These are phyloP conservation scores for Eristalis intricaria DNA, from an alignment of 2,888 invertebrate genomes.

Conservation along the genomic window DNA sequence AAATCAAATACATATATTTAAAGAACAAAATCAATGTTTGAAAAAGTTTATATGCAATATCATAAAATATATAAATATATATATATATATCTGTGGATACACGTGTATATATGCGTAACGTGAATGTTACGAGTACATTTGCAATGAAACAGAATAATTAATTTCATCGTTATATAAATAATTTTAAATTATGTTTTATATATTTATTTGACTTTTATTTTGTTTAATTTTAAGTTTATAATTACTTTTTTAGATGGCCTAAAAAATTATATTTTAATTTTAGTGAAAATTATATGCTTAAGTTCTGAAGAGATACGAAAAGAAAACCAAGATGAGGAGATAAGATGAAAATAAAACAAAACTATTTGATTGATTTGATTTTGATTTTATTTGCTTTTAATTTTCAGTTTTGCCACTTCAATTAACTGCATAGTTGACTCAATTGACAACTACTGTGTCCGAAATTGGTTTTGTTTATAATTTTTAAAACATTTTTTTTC, in stretches of 20 bases:
- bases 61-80: conserved; percentile 22
- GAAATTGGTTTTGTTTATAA: too few species aligned
- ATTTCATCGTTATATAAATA: conserved; percentile 42
- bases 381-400: conserved; percentile 33
- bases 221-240: conserved; percentile 44
- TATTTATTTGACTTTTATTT: conserved; percentile 55
- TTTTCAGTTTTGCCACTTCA: not conserved
- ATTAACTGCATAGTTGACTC: too few species aligned
- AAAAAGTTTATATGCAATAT: conserved; percentile 14
- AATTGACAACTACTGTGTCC: too few species aligned
- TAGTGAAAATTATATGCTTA: conserved; percentile 51
- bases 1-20: conserved; percentile 34
- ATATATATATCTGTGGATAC: conserved; percentile 55
- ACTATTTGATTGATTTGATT: conserved; percentile 52
- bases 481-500: too few species aligned
- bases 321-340: conserved; percentile 18
- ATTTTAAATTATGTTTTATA: conserved; percentile 46
- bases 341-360: conserved; percentile 56
- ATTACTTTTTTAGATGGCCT: conserved; percentile 52
- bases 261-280: conserved; percentile 50
- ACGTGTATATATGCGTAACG: conserved; percentile 9
- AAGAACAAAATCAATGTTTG: conserved; percentile 15
- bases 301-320: conserved; percentile 31
- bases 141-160: conserved; percentile 32
- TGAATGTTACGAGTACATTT: conserved; percentile 20